These are phyloP conservation scores for Biston stratarius DNA, from an alignment of 2,888 invertebrate species.

Conservation along the genomic window DNA sequence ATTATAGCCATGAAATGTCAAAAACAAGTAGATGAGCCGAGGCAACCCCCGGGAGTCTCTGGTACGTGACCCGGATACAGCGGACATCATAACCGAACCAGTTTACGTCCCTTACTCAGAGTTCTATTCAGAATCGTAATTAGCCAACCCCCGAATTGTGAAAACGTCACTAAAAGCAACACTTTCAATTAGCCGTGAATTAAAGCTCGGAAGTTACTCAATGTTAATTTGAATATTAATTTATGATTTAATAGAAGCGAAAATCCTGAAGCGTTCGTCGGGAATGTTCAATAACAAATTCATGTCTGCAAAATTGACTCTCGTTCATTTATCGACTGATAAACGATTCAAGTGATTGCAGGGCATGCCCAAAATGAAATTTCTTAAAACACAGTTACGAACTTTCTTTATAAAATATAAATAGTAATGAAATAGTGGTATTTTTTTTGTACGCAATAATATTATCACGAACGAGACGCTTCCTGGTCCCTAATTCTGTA, in stretches of 20 bases:
- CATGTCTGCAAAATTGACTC: constrained; percentile 46
- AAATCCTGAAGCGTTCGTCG: constrained; percentile 40
- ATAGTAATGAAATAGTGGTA: not conserved
- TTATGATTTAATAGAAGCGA: constrained; percentile 51
- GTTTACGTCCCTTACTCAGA: constrained; percentile 69
- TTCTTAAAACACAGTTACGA: constrained; percentile 19
- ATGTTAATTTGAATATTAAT: constrained; percentile 56
- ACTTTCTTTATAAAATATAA: not conserved
- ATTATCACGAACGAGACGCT: no score
- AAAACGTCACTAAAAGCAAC: constrained; percentile 57
- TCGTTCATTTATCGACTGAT: constrained; percentile 42
- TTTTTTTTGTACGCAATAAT: no score
- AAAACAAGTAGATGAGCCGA: constrained; percentile 73
- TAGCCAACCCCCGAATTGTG: constrained; percentile 59
- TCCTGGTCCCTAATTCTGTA: no score
- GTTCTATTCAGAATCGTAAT: constrained; percentile 77
- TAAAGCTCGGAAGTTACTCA: constrained; percentile 53
- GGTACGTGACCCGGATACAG: constrained; percentile 72
- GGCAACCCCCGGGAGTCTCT: constrained; percentile 67
- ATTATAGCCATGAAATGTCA: constrained; percentile 69
- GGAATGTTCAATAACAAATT: constrained; percentile 44
- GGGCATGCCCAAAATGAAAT: constrained; percentile 30
- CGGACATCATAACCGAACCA: constrained; percentile 70
- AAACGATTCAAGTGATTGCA: constrained; percentile 37
- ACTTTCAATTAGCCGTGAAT: constrained; percentile 47